Base-by-base conservation (phyloP, 2,113 vertebrate species). In the Apteryx mantelli region DNA sequence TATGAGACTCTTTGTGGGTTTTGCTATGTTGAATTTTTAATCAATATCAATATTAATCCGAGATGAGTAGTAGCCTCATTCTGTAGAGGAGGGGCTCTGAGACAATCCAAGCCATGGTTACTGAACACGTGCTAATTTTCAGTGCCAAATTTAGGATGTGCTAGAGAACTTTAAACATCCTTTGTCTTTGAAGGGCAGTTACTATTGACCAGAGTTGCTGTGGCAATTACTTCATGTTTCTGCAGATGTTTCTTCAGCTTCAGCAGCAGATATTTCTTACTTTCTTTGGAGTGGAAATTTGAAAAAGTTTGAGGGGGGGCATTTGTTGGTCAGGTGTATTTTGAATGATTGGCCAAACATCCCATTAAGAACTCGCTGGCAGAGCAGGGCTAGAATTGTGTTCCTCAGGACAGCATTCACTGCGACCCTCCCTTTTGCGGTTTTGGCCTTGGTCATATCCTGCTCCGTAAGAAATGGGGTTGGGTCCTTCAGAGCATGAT, bases 291-390 rank as follows among this genome's bases (percentile, higher is more conserved):
- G 50, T 63, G 52, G 60, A 30, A 3, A 2, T 25, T 7, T 30
- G 14, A 30, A 22, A 66, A 50, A 0, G 0, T 20, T 77, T 55
- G 16, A 60, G 24, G 14, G 22, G 2, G 8, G 25, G 2, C 16
- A 9, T 58, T 56, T 58, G 15, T 18, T 32, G 55, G 18, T 48
- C 7, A 48, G 55, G 55, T 58, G 55, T 9, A 17, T 58, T 13
- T 66, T 14, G 50, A 40, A 3, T 22, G 30, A 4, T 40, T 71
- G 21, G 17, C 79, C 85, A 17, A 20, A 18, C 9, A 2, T 28
- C 25, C 8, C 2, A 3, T 38, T 12, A 8, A n/a, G 66, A 82
- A 20, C 13, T 8, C 38, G 2, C 11, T 52, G 52, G 52, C n/a
- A 63, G 61, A 52, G 52, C 13, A 75, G 70, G 46, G 21, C 63